Percentiles rank a stretch among this genome's conserved stretches.
These are phyloP conservation scores for Hedya salicella DNA, from an alignment of 2,888 invertebrate genomes.

Conservation along the genomic window DNA sequence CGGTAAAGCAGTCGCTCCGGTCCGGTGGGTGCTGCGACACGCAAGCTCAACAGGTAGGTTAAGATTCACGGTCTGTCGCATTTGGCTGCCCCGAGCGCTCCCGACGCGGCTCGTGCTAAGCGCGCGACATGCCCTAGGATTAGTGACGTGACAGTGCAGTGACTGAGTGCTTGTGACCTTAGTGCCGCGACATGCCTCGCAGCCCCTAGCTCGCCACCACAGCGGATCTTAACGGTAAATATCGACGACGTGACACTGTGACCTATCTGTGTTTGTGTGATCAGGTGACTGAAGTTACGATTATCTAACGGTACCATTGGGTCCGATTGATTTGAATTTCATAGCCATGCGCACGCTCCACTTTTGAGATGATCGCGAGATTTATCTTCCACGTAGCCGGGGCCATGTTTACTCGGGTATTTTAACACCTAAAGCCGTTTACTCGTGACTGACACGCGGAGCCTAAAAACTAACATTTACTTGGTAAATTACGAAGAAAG, in stretches of 20 bases:
- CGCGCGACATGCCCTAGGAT: conserved; percentile 69
- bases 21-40: conserved; percentile 74
- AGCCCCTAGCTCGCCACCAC: conserved; percentile 64
- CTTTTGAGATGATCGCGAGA: conserved; percentile 54
- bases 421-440: conserved; percentile 61
- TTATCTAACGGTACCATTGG: conserved; percentile 49
- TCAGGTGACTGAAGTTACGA: conserved; percentile 69
- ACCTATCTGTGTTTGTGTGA: conserved; percentile 74
- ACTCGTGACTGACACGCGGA: conserved; percentile 33
- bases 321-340: conserved; percentile 46
- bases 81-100: conserved; percentile 78
- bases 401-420: conserved; percentile 78
- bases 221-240: conserved; percentile 83
- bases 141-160: conserved; percentile 76
- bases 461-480: conserved; percentile 38
- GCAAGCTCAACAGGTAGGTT: conserved; percentile 84
- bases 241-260: conserved; percentile 69
- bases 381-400: conserved; percentile 73
- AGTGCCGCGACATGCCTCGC: conserved; percentile 68
- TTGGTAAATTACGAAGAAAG: conserved; percentile 53
- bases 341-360: conserved; percentile 60
- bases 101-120: conserved; percentile 69
- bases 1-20: conserved; percentile 72
- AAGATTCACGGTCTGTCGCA: conserved; percentile 82
- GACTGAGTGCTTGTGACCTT: conserved; percentile 66